A percentile compares a stretch with the other conserved stretches of the same genome.
phyloP scores from a whole-genome alignment of 2,113 vertebrate genomes.

The Burhinus oedicnemus region DNA sequence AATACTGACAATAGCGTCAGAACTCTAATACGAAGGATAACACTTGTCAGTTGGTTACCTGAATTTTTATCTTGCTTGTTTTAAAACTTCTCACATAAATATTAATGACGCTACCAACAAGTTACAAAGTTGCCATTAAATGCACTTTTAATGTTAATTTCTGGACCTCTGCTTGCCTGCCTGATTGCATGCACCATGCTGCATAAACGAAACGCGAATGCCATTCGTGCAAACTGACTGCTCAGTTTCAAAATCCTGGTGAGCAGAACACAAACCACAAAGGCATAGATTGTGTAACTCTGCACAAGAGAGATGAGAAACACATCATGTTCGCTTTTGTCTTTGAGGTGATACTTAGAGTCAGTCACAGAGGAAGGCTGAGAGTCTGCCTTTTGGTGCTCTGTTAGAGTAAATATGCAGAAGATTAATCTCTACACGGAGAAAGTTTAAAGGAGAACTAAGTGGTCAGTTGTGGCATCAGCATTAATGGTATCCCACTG shows the following conservation, averaged over 20 bases:
- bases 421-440: not conserved
- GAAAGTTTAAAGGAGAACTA: not conserved
- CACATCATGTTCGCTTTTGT: accelerated
- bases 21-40: not conserved
- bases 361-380: not conserved
- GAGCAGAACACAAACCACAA: not conserved
- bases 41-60: not conserved
- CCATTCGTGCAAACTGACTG: not conserved
- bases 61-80: not conserved
- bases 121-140: not conserved
- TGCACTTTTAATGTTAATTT: not conserved
- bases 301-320: not conserved
- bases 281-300: not conserved
- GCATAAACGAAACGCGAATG: not conserved
- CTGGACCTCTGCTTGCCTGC: not conserved
- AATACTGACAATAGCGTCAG: not conserved
- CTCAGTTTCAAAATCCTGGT: not conserved
- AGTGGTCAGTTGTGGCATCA: not conserved
- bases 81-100: not conserved
- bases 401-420: not conserved
- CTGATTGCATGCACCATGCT: not conserved
- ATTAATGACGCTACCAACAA: not conserved
- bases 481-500: not conserved
- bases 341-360: not conserved
- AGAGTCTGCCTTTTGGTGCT: not conserved